A percentile compares a stretch with the other conserved stretches of the same genome.
phyloP scores from a whole-genome alignment of 1,140 invertebrate species.

The Drosophila tsacasi region DNA sequence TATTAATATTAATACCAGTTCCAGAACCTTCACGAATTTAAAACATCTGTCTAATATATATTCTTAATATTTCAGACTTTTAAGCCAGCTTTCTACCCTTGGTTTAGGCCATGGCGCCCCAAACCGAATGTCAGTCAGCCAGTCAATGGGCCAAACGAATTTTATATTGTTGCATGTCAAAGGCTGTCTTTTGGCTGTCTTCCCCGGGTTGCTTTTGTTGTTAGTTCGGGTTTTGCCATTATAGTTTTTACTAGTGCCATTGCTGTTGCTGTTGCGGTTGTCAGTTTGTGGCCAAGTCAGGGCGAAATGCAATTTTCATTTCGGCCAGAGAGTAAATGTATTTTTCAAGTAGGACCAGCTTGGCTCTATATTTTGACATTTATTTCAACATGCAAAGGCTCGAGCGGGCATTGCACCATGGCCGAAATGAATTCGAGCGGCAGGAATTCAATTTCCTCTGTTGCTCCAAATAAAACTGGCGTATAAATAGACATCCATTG shows the following conservation, averaged over 20 bases:
- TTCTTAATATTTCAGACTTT: neutral
- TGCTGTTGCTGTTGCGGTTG: conserved; percentile 35
- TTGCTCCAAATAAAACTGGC: conserved; percentile 18
- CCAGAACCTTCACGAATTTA: neutral
- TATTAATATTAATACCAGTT: neutral
- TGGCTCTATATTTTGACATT: conserved; percentile 39
- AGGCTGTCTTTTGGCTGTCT: conserved; percentile 46
- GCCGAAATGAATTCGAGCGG: conserved; percentile 29
- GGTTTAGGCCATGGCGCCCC: conserved; percentile 1
- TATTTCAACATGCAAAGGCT: conserved; percentile 32
- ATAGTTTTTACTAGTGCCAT: conserved; percentile 20
- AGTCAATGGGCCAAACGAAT: conserved; percentile 55
- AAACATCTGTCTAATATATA: neutral
- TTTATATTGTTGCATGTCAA: conserved; percentile 56
- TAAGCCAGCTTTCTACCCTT: neutral
- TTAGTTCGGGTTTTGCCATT: neutral
- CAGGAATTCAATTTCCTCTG: conserved; percentile 56
- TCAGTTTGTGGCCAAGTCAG: conserved; percentile 51
- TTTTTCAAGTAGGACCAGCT: conserved; percentile 42
- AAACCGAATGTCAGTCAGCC: conserved; percentile 48
- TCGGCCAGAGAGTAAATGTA: conserved; percentile 18
- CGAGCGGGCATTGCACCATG: conserved; percentile 16
- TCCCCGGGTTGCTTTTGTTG: conserved; percentile 12
- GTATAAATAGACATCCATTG: conserved; percentile 33
- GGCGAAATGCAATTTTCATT: conserved; percentile 57